Percentiles rank a stretch among this genome's conserved stretches.
phyloP scores from a whole-genome alignment of 2,113 vertebrate genomes.

The Tenebrosternarchus preto region DNA sequence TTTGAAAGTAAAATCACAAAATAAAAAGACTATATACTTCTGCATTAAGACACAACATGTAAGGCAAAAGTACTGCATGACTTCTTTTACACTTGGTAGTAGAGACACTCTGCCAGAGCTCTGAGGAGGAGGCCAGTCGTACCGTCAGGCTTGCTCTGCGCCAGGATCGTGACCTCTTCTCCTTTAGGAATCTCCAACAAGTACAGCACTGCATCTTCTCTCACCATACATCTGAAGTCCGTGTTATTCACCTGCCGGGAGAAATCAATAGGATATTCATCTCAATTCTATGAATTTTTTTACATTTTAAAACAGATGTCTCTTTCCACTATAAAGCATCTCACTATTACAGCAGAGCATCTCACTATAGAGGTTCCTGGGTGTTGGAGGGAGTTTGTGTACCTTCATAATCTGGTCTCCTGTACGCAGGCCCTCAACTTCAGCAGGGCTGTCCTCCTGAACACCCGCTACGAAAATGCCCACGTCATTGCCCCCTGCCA shows the following conservation, averaged over 20 bases:
- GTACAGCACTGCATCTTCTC: slow-evolving; percentile 93
- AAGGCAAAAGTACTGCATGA: no score
- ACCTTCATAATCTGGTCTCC: slow-evolving; percentile 98
- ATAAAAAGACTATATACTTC: no score
- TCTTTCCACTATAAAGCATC: no score
- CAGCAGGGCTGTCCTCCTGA: slow-evolving; percentile 92
- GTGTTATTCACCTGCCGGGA: slow-evolving; percentile 84
- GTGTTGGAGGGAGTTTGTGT: not conserved
- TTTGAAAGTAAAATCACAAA: no score
- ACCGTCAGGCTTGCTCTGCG: slow-evolving; percentile 96
- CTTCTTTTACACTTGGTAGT: no score
- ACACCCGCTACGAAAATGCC: slow-evolving; percentile 96
- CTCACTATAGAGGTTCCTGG: no score
- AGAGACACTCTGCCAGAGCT: not conserved
- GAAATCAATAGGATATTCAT: not conserved
- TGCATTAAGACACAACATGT: no score
- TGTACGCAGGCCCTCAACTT: slow-evolving; percentile 85
- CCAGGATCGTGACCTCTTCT: slow-evolving; percentile 89
- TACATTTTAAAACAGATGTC: no score
- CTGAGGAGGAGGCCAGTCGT: not conserved
- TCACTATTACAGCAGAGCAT: no score
- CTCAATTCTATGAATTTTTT: no score
- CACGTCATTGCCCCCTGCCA: slow-evolving; percentile 96
- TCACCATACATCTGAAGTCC: slow-evolving; percentile 93
- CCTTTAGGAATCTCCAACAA: slow-evolving; percentile 95